Base-by-base conservation (phyloP, 2,888 invertebrate species). In the Empis stercorea region DNA sequence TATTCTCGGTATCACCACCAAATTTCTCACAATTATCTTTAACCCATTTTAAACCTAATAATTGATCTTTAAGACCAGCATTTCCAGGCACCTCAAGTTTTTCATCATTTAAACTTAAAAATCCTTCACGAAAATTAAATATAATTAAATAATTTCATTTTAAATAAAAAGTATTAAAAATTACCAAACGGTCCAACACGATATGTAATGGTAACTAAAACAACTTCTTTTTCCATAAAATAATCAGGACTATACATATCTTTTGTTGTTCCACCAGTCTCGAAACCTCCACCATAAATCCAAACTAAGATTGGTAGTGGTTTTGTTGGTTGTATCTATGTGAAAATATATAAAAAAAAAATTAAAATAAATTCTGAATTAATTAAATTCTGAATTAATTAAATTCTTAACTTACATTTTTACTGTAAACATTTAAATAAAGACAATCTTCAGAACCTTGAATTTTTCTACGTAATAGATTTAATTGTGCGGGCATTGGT, bases 381-480 rank as follows among this genome's bases (percentile, higher is more conserved):
- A n/a, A n/a, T n/a, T n/a, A n/a, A n/a, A n/a, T n/a, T 13, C 7
- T 27, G 4, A 27, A 7, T 7, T 27, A 27, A 7, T 27, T 27
- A 27, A 27, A 27, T n/a, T 20, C 20, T 4, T 3, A 10, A 58
- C 61, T 60, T 45, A 68, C 68, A 50, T 64, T 59, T 46, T 61
- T 65, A 10, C 63, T 63, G 36, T 61, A 69, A 0, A 76, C 70
- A 59, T 75, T 75, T 14, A 76, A 54, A 55, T 72, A 71, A 4
- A 75, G 56, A 51, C 76, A 76, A 56, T 76, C 73, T 58, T 76
- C 76, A 3, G 65, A 61, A 30, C 76, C 76, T 10, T 70, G 61
- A 43, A 61, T 59, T 50, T 66, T 64, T 11, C 62, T 54, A 36
- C 61, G 59, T 16, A 67, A 54, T 36, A 59, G 51, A 54, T 68